Conservation (phyloP, 2,888 invertebrate genomes). For the Apamea epomidion region DNA sequence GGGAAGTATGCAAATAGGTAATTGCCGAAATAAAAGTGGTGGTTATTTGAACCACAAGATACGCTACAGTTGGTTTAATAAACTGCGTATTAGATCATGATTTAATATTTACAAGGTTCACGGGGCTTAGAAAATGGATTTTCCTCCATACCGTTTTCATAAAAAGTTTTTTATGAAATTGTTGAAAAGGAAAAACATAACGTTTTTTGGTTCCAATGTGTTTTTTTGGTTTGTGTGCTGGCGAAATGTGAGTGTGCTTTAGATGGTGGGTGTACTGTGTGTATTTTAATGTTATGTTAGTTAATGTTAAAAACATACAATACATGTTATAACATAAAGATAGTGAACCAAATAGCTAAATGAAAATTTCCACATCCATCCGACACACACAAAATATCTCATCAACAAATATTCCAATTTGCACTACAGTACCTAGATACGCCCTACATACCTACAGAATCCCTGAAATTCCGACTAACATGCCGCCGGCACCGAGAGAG, state of each 20-base stretch:
- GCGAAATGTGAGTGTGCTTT: neutral
- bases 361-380: neutral
- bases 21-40: conserved; percentile 12
- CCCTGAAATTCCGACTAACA: conserved; percentile 49
- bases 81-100: neutral
- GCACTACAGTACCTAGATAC: conserved; percentile 5
- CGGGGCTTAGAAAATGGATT: neutral
- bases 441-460: conserved; percentile 37
- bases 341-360: neutral
- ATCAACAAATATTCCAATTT: conserved; percentile 28
- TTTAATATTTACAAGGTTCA: neutral
- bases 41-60: neutral
- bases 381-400: neutral
- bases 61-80: neutral
- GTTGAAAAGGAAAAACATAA: neutral
- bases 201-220: neutral
- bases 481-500: conserved; percentile 5
- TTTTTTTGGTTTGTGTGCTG: neutral
- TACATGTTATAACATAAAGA: neutral
- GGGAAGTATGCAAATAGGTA: neutral
- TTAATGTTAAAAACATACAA: neutral
- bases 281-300: neutral
- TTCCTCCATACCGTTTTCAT: neutral
- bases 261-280: too few relatives aligned
- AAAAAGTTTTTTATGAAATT: neutral